Base-by-base conservation (phyloP, 2,797 vertebrate genomes). In the Rhinophrynus dorsalis region DNA sequence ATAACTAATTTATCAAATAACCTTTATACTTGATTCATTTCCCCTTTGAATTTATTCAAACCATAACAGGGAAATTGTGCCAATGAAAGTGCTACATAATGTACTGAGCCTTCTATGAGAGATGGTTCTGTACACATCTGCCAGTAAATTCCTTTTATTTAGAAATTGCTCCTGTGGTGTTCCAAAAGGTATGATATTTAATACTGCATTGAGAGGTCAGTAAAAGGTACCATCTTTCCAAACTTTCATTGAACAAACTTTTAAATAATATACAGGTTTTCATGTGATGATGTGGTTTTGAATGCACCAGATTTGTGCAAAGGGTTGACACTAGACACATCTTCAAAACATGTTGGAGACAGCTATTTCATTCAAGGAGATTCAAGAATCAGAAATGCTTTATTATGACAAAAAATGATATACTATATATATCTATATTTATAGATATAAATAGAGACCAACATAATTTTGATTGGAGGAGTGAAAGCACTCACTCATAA, bases 1-100 rank as follows among this genome's bases (percentile, higher is more conserved):
- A 35, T 15, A 48, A 48, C 5, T 33, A n/a, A 45, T 15, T 30
- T 30, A 32, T 30, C 7, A 33, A 17, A 61, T 32, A 30, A 5
- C 40, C 8, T 6, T 62, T 23, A 48, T 6, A 33, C 13, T 29
- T 24, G 21, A 1, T 11, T 26, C 5, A 35, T 37, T 48, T 61
- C 11, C 18, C 11, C 20, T 48, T 30, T 48, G 29, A 61, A 47
- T 48, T 32, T 61, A 61, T 61, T 4, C 42, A 62, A 32, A 20
- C 9, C 21, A 27, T 32, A 47, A 61, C 24, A 23, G 27, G 7
- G 23, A 23, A 23, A 23, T 20, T 32, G 17, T 20, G 20, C 20
- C 27, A 23, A 48, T 13, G 44, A 35, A 50, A 33, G 27, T 13
- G 20, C 27, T 62, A 29, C 29, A 62, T 50, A 33, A 37, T 21